Conservation (phyloP, 2,797 vertebrate genomes). For the Malacoraja senta region DNA sequence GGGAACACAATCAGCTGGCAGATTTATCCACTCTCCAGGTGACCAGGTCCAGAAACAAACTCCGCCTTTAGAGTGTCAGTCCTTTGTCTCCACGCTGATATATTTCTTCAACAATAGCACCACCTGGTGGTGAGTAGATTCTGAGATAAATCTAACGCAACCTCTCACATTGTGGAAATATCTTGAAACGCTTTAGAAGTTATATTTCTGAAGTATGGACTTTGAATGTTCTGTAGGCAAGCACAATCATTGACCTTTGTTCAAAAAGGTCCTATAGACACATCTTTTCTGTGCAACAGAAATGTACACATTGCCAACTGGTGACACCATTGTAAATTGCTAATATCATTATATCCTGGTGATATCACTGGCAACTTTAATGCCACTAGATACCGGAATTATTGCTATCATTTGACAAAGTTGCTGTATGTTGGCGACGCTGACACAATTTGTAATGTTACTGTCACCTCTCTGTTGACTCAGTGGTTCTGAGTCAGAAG, state of each 20-base stretch:
- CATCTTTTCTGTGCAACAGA: not conserved
- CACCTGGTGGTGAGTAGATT: not conserved
- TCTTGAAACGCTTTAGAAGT: not conserved
- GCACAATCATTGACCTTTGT: not conserved
- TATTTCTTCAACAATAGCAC: conserved; percentile 18
- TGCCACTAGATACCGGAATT: not conserved
- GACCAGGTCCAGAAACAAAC: not conserved
- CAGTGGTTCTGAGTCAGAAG: no score
- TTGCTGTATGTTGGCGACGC: not conserved
- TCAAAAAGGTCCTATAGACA: not conserved
- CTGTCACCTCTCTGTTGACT: no score
- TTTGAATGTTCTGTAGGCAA: not conserved
- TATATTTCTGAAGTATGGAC: not conserved
- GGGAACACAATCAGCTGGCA: not conserved
- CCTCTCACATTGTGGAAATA: not conserved
- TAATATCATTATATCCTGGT: not conserved
- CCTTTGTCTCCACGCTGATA: not conserved
- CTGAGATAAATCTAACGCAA: not conserved
- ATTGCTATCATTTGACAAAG: not conserved
- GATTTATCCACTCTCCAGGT: not conserved
- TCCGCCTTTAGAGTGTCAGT: not conserved
- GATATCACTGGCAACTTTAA: not conserved
- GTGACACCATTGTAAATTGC: not conserved
- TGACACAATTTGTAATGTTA: no score
- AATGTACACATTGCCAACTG: not conserved